Percentiles rank a stretch among this genome's conserved stretches.
Evolutionary conservation across 1,140 invertebrate species (phyloP).

Genomic region (Nixonia krombeini): DNA sequence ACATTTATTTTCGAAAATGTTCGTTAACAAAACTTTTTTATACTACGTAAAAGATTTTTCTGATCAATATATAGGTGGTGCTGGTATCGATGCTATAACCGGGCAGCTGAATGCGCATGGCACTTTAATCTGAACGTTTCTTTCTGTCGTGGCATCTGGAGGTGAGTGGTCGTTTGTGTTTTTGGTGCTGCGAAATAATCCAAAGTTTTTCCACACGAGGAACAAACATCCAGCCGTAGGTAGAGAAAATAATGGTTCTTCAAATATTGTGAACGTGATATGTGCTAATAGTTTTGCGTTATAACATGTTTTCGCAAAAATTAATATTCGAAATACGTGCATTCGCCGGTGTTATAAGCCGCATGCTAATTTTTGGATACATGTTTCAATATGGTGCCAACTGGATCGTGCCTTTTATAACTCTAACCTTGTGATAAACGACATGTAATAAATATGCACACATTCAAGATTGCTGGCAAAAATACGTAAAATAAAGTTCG

Average conservation of each 20-base stretch:
- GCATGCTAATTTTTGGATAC: conserved; percentile 13
- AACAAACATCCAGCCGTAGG: conserved; percentile 57
- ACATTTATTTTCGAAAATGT: neutral
- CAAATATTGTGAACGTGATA: conserved; percentile 41
- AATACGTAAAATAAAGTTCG: conserved; percentile 1
- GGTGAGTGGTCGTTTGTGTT: conserved; percentile 71
- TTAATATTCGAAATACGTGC: conserved; percentile 42
- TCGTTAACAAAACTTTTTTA: no score
- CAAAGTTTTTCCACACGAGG: conserved; percentile 43
- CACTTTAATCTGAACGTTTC: conserved; percentile 65
- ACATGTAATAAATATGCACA: no score
- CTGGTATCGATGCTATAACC: conserved; percentile 9
- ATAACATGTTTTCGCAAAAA: conserved; percentile 13
- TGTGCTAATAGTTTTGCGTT: conserved; percentile 54
- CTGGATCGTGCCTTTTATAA: no score
- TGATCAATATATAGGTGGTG: conserved; percentile 10
- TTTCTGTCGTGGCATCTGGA: conserved; percentile 74
- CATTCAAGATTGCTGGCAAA: no score
- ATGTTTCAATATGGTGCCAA: conserved; percentile 10
- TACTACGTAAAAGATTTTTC: neutral
- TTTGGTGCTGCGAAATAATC: conserved; percentile 51
- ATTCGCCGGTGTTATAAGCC: conserved; percentile 53
- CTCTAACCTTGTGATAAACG: no score
- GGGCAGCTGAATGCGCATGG: conserved; percentile 66
- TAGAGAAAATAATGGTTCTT: conserved; percentile 54